These are phyloP conservation scores for Hycleus cichorii DNA, from an alignment of 1,140 invertebrate genomes.

Conservation along the genomic window DNA sequence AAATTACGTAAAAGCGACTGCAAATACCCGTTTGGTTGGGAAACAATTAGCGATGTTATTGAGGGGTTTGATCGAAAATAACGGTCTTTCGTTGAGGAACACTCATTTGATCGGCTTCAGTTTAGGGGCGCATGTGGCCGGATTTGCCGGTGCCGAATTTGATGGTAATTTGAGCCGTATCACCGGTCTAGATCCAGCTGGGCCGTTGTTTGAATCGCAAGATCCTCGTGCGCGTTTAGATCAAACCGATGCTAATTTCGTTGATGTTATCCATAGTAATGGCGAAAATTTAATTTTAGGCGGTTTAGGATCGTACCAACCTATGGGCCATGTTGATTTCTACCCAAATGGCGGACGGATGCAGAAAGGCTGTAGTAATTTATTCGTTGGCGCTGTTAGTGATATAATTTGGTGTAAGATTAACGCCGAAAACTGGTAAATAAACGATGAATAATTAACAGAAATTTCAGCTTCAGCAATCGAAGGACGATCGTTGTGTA, in stretches of 20 bases:
- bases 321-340: conserved; percentile 87
- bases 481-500: conserved; percentile 82
- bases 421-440: not conserved
- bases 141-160: conserved; percentile 82
- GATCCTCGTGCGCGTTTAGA: conserved; percentile 74
- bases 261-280: conserved; percentile 93
- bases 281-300: conserved; percentile 81
- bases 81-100: conserved; percentile 53
- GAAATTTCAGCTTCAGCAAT: conserved; percentile 51
- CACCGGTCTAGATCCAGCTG: conserved; percentile 84
- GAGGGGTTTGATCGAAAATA: conserved; percentile 47
- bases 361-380: conserved; percentile 72
- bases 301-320: conserved; percentile 74
- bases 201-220: conserved; percentile 82
- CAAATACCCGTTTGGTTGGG: conserved; percentile 87
- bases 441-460: not conserved
- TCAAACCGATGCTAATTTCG: conserved; percentile 78
- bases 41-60: conserved; percentile 79
- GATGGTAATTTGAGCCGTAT: conserved; percentile 72
- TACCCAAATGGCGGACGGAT: conserved; percentile 86
- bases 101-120: conserved; percentile 90
- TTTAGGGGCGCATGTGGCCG: conserved; percentile 85
- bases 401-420: conserved; percentile 85
- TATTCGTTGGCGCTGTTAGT: conserved; percentile 84
- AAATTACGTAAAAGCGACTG: conserved; percentile 87